Evolutionary conservation across 2,888 invertebrate genomes (phyloP).

Genomic region (Dyspetes luteomarginatus): DNA sequence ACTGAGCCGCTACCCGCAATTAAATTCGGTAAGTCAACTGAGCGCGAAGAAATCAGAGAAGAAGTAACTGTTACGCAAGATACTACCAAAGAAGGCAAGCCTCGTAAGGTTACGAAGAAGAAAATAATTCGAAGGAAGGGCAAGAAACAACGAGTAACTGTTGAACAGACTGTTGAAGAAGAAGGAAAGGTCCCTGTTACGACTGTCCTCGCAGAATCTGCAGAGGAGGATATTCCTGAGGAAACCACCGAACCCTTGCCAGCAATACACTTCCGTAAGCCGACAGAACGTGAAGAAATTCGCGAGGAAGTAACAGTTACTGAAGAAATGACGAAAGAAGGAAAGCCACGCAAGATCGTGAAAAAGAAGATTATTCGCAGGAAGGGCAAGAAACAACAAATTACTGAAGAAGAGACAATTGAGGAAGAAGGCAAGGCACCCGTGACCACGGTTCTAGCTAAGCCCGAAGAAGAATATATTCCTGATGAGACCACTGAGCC

Average conservation of each 20-base stretch:
- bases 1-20: slow-evolving; percentile 66
- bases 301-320: slow-evolving; percentile 74
- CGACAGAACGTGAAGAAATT: slow-evolving; percentile 74
- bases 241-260: slow-evolving; percentile 80
- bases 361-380: slow-evolving; percentile 82
- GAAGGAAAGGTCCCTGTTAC: slow-evolving; percentile 81
- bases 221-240: slow-evolving; percentile 69
- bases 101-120: slow-evolving; percentile 78
- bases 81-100: slow-evolving; percentile 68
- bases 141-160: slow-evolving; percentile 82
- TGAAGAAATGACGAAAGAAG: slow-evolving; percentile 76
- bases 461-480: slow-evolving; percentile 67
- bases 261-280: slow-evolving; percentile 66
- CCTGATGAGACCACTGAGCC: slow-evolving; percentile 39
- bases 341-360: slow-evolving; percentile 75
- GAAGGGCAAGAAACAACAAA: slow-evolving; percentile 75
- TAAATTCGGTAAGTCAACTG: slow-evolving; percentile 58
- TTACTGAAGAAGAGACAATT: slow-evolving; percentile 79
- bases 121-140: slow-evolving; percentile 81
- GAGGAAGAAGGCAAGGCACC: slow-evolving; percentile 84
- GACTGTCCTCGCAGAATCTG: slow-evolving; percentile 73
- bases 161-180: slow-evolving; percentile 81
- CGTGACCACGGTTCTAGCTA: slow-evolving; percentile 80
- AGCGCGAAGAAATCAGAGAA: slow-evolving; percentile 70
- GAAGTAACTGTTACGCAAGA: slow-evolving; percentile 72